phyloP scores from a whole-genome alignment of 2,888 invertebrate genomes.

The Oasisia sp. region DNA sequence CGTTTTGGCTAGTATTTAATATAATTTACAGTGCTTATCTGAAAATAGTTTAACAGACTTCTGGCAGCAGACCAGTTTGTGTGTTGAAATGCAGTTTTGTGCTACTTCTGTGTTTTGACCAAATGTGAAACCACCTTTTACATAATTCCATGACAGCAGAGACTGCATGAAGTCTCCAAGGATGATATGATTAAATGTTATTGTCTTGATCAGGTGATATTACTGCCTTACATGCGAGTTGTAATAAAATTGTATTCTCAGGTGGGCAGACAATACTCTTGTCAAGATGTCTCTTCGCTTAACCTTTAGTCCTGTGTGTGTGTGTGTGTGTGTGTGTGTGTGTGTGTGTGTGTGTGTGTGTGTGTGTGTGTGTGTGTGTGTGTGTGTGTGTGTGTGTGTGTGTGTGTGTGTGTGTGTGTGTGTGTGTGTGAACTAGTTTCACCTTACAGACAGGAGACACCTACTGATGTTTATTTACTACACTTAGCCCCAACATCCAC shows the following conservation, averaged over 20 bases:
- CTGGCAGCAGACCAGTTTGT: too few relatives aligned
- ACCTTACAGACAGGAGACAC: background rate
- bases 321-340: too few relatives aligned
- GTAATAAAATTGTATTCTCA: background rate
- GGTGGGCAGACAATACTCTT: background rate
- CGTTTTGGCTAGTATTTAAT: too few relatives aligned
- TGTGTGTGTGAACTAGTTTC: background rate
- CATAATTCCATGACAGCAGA: background rate
- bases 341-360: too few relatives aligned
- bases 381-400: too few relatives aligned
- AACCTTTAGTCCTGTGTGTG: too few relatives aligned
- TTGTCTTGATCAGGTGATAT: background rate
- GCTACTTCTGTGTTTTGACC: background rate
- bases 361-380: too few relatives aligned
- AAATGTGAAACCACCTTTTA: background rate
- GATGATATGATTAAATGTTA: conserved; percentile 8
- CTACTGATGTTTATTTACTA: background rate
- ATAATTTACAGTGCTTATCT: too few relatives aligned
- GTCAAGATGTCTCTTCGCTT: too few relatives aligned
- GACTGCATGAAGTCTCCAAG: background rate
- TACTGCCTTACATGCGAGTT: background rate
- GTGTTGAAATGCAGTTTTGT: background rate
- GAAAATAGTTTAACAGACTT: too few relatives aligned
- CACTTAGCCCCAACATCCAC: background rate
- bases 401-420: too few relatives aligned